Evolutionary conservation across 1,140 invertebrate species (phyloP).

Genomic region (Caenorhabditis briggsae): DNA sequence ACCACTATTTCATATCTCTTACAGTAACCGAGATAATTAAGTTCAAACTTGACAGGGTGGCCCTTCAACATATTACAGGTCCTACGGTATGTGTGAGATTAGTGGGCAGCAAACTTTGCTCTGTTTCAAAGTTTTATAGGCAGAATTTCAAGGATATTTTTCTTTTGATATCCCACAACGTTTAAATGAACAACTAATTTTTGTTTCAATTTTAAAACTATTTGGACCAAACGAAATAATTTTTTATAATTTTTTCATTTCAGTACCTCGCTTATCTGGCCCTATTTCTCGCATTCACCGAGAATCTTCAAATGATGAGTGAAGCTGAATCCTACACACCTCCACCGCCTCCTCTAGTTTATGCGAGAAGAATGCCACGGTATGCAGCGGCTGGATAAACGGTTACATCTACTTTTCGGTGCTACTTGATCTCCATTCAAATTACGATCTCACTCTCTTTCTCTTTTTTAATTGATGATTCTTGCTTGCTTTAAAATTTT

Average conservation of each 20-base stretch:
- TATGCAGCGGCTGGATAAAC: slow-evolving; percentile 19
- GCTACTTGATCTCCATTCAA: neutral
- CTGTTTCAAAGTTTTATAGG: too few relatives aligned
- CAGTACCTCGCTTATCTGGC: slow-evolving; percentile 40
- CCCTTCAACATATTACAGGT: too few relatives aligned
- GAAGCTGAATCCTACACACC: slow-evolving; percentile 40
- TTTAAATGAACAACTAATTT: too few relatives aligned
- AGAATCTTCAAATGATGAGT: slow-evolving; percentile 55
- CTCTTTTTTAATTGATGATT: neutral
- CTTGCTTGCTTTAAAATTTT: neutral
- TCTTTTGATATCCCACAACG: too few relatives aligned
- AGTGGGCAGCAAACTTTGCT: too few relatives aligned
- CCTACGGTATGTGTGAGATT: too few relatives aligned
- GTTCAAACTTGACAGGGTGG: too few relatives aligned
- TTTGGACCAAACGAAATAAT: too few relatives aligned
- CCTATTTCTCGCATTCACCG: slow-evolving; percentile 42
- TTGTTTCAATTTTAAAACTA: neutral
- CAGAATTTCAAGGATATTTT: too few relatives aligned
- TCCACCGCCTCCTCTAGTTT: neutral
- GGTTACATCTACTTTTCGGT: neutral
- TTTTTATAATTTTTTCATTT: neutral
- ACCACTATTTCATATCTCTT: too few relatives aligned
- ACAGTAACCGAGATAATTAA: too few relatives aligned
- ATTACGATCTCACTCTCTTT: neutral
- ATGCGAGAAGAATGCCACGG: slow-evolving; percentile 1